Evolutionary conservation across 2,113 vertebrate species (phyloP).

Genomic region (Channa argus): DNA sequence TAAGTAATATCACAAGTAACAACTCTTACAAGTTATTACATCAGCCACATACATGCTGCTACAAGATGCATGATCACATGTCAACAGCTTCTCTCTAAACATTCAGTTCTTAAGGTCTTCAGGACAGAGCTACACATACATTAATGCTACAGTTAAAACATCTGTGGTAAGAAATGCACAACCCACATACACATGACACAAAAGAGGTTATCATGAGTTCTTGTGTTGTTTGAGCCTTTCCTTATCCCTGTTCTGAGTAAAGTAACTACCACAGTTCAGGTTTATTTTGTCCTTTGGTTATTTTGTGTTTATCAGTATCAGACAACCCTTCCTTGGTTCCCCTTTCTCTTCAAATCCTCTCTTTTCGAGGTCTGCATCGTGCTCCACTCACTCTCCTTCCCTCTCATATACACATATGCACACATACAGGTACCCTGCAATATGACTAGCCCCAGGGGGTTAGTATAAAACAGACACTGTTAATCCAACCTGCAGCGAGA

Average conservation of each 20-base stretch:
- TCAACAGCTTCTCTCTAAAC: slow-evolving; percentile 31
- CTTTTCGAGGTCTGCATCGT: slow-evolving; percentile 11
- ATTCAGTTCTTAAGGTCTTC: slow-evolving; percentile 10
- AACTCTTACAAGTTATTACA: slow-evolving; percentile 74
- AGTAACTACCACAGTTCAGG: slow-evolving; percentile 36
- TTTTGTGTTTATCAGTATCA: slow-evolving; percentile 52
- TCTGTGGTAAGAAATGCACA: background rate
- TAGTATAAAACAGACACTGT: slow-evolving; percentile 62
- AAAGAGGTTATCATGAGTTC: slow-evolving; percentile 4
- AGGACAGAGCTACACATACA: background rate
- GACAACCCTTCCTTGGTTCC: slow-evolving; percentile 26
- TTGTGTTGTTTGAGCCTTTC: slow-evolving; percentile 24
- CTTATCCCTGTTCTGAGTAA: slow-evolving; percentile 28
- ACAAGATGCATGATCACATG: slow-evolving; percentile 36
- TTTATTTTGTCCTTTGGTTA: slow-evolving; percentile 62
- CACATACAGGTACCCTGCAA: slow-evolving; percentile 33
- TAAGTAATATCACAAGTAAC: slow-evolving; percentile 48
- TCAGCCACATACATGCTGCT: slow-evolving; percentile 55
- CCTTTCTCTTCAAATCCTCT: slow-evolving; percentile 59
- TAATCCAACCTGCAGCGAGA: slow-evolving; percentile 65
- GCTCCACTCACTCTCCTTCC: slow-evolving; percentile 8
- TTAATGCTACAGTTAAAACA: background rate
- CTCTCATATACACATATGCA: background rate
- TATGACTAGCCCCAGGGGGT: slow-evolving; percentile 49
- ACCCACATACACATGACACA: slow-evolving; percentile 15